Base-by-base conservation (phyloP, 2,888 invertebrate genomes). In the Malacosoma neustria region DNA sequence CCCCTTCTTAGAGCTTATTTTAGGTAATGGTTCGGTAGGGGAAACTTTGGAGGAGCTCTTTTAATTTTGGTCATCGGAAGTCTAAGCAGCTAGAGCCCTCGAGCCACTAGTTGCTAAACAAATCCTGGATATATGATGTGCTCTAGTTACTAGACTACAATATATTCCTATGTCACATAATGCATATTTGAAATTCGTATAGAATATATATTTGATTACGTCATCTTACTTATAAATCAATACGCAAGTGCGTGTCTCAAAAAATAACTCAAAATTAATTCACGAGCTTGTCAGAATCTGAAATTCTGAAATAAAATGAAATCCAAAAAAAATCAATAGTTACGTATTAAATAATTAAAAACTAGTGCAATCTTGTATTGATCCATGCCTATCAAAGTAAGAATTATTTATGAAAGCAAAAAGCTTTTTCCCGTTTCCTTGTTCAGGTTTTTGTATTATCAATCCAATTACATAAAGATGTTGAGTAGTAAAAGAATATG, bases 21-120 rank as follows among this genome's bases (percentile, higher is more conserved):
- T 58, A 48, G 48, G 42, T 47, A 54, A 50, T 52, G 46, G 48
- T 48, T 52, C 46, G 49, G 47, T 43, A 48, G 53, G 49, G 49
- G 52, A 11, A 36, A 33, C 12, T 15, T 49, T 59, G 50, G 47
- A 51, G 53, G 53, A 68, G 75, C 52, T 72, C 74, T 41, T 36
- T 34, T 34, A 50, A 48, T 40, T 42, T 49, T 74, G 72, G 71
- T 45, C 48, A 45, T 37, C 36, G 46, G 47, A 33, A 30, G 36
- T 38, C 45, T 47, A 54, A 70, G 75, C 77, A 74, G 74, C 76
- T 76, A 76, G 72, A 74, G 67, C 59, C 58, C 52, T 69, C 67
- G 55, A 57, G 69, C 75, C 74, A 77, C 80, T 72, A 76, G 81
- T 79, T 80, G 81, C 79, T 72, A 76, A 72, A 72, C 64, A 54